Evolutionary conservation across 1,140 invertebrate species (phyloP), one percentile per base, ranked within the genome.

Genomic region (Gryllus bimaculatus): DNA sequence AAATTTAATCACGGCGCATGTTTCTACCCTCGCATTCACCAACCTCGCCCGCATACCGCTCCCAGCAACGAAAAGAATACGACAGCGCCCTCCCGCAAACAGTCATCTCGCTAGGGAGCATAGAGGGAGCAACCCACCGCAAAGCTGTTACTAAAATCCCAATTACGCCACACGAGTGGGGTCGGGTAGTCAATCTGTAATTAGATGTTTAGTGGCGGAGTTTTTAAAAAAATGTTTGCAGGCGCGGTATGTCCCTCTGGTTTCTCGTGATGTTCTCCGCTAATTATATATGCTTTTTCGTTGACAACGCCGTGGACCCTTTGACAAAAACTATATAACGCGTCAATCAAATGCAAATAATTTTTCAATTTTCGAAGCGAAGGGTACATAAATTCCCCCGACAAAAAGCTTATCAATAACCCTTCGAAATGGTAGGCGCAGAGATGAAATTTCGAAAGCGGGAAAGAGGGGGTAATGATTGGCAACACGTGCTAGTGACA

Each of bases 271-370:
- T 18, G 10, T 66, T 66, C 10, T 66, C 10, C 18, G 18, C 54
- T 18, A 10, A 66, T 66, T 66, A 66, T 66, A 18, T 10, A 66
- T 66, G 54, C 54, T 13, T 66, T 66, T 66, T 10, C 54, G 54
- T 13, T 66, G 10, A 66, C 54, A 66, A 13, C 10, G 18, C 10
- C 54, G 54, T 5, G 26, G 26, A 66, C 18, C 10, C 54, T 18
- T 66, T 66, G 54, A 66, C 10, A 66, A 66, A 66, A 66, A 66
- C 10, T 18, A 66, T 66, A 66, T 18, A 3, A 18, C 54, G 54
- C 54, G 54, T 66, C 54, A 66, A 66, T 66, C 54, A 66, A 66
- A 66, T 66, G 54, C 54, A 66, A 66, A 66, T 66, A 66, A 66
- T 13, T 66, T 66, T 66, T 18, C 54, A 66, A 18, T 66, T 66